Percentiles rank a stretch among this genome's conserved stretches.
phyloP scores from a whole-genome alignment of 2,797 vertebrate genomes.

The Cryptoprocta ferox region DNA sequence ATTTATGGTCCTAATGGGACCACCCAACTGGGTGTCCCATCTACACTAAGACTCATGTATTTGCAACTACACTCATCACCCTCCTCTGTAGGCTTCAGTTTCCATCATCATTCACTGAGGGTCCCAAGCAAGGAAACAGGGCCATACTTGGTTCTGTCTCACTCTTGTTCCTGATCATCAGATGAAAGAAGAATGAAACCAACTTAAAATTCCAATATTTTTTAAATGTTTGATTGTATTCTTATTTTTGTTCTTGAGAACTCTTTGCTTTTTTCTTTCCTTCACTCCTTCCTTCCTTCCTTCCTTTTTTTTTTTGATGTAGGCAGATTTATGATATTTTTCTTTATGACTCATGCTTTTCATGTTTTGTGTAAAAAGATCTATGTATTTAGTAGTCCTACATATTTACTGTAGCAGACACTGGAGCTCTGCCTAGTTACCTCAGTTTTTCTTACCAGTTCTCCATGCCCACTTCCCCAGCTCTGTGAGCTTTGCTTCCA shows the following conservation, averaged over 20 bases:
- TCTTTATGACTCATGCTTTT: not conserved
- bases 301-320: not conserved
- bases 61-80: not conserved
- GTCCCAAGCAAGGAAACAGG: not conserved
- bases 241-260: not conserved
- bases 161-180: not conserved
- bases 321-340: not conserved
- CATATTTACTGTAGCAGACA: not conserved
- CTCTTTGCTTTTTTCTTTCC: not conserved
- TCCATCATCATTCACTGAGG: not conserved
- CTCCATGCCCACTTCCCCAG: accelerated
- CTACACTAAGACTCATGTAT: not conserved
- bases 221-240: not conserved
- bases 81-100: not conserved
- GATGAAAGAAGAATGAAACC: not conserved
- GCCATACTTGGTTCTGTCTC: not conserved
- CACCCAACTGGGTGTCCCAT: not conserved
- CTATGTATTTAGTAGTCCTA: not conserved
- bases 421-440: too few relatives aligned
- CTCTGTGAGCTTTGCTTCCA: not conserved
- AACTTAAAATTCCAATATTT: not conserved
- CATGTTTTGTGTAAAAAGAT: not conserved
- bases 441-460: not conserved
- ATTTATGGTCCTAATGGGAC: not conserved
- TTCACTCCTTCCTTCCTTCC: not conserved